Evolutionary conservation across 2,888 invertebrate species (phyloP).

Genomic region (Mesorhabditis spiculigera): DNA sequence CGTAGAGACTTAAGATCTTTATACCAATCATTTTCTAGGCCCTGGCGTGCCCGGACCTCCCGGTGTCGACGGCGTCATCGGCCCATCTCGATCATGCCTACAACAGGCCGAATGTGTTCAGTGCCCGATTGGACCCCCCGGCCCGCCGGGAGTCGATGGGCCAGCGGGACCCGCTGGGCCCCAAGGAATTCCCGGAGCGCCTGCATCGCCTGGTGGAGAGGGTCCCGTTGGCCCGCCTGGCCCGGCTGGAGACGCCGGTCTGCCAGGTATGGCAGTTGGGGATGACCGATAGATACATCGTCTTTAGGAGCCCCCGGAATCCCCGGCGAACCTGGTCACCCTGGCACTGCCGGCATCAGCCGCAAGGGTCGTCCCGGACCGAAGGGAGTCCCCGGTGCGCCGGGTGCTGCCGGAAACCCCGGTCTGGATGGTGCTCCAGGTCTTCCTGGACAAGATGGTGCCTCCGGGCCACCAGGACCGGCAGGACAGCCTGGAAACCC

Average conservation of each 20-base stretch:
- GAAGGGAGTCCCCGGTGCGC: conserved; percentile 19
- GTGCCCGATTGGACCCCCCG: conserved; percentile 30
- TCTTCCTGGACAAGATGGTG: conserved; percentile 23
- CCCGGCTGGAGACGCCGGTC: conserved; percentile 12
- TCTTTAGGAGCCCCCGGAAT: neutral
- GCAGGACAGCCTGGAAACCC: conserved; percentile 21
- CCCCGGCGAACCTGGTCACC: conserved; percentile 19
- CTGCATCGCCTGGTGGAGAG: conserved; percentile 11
- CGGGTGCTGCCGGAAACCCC: conserved; percentile 21
- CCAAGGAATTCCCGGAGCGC: conserved; percentile 23
- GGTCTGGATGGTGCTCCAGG: conserved; percentile 23
- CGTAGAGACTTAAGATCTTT: neutral
- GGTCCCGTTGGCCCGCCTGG: conserved; percentile 8
- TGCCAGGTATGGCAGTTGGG: neutral
- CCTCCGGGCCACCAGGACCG: conserved; percentile 16
- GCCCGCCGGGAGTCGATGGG: conserved; percentile 26
- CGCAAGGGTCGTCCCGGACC: conserved; percentile 16
- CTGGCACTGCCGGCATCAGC: conserved; percentile 22
- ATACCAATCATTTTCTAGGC: neutral
- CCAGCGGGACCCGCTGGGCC: conserved; percentile 23
- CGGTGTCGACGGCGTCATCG: conserved; percentile 22
- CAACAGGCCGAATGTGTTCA: conserved; percentile 24
- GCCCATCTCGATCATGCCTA: neutral
- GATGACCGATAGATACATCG: neutral
- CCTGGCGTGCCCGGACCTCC: conserved; percentile 19